These are phyloP conservation scores for Probaryconus sp. DNA, from an alignment of 1,140 invertebrate genomes.

Conservation along the genomic window DNA sequence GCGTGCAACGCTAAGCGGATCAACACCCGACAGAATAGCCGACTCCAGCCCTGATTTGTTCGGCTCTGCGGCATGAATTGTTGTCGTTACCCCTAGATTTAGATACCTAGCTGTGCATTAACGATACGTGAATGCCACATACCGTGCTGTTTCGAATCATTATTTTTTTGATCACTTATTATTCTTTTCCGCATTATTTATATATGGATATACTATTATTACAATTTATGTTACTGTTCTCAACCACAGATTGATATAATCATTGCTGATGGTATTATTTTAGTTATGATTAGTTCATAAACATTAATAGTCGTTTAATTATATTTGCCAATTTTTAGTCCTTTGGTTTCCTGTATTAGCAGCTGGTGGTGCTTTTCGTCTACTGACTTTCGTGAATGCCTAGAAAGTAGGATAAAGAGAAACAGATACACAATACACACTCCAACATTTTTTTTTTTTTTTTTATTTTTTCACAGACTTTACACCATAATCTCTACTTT, in stretches of 20 bases:
- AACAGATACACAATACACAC: too few relatives aligned
- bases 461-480: too few relatives aligned
- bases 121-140: conserved; percentile 77
- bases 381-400: too few relatives aligned
- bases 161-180: conserved; percentile 46
- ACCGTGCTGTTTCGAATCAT: conserved; percentile 69
- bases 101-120: conserved; percentile 78
- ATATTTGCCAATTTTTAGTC: conserved; percentile 53
- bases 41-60: conserved; percentile 51
- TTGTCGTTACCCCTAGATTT: conserved; percentile 77
- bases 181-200: conserved; percentile 33
- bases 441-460: too few relatives aligned
- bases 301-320: conserved; percentile 57
- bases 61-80: conserved; percentile 77
- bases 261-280: conserved; percentile 51
- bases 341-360: conserved; percentile 14
- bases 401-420: too few relatives aligned
- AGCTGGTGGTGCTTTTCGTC: background rate
- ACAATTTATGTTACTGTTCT: conserved; percentile 29
- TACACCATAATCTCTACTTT: too few relatives aligned
- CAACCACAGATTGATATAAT: conserved; percentile 42
- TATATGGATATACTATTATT: conserved; percentile 17
- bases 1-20: conserved; percentile 47
- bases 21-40: conserved; percentile 48
- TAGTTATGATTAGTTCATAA: conserved; percentile 46